phyloP scores from a whole-genome alignment of 2,888 invertebrate species.

The Automeris io region DNA sequence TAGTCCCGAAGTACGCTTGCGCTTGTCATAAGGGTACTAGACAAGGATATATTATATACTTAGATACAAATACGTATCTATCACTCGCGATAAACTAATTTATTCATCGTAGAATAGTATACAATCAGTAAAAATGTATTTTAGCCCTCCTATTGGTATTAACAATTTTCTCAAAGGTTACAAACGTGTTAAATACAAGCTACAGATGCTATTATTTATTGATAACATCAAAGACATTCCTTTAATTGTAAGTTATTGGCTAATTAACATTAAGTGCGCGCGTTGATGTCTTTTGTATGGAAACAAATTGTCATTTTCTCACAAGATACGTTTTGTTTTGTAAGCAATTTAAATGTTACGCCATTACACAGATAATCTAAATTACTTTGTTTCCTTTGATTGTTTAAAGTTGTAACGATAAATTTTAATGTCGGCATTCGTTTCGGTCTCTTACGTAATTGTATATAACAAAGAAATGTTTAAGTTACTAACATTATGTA shows the following conservation, averaged over 20 bases:
- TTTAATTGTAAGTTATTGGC: background rate
- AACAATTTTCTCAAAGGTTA: no score
- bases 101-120: no score
- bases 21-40: no score
- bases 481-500: background rate
- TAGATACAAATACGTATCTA: no score
- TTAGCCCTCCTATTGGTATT: no score
- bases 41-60: no score
- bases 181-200: background rate
- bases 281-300: conserved; percentile 59
- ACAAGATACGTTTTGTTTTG: background rate
- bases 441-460: background rate
- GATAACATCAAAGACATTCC: background rate
- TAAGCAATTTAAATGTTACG: background rate
- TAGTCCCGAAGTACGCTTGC: no score
- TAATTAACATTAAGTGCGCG: conserved; percentile 14
- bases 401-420: background rate
- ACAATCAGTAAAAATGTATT: no score
- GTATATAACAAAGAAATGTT: no score
- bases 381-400: background rate
- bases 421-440: background rate
- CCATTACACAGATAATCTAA: conserved; percentile 4
- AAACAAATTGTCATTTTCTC: conserved; percentile 13
- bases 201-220: background rate
- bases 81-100: no score